phyloP scores from a whole-genome alignment of 2,888 invertebrate species.

The Drosophila conformis region DNA sequence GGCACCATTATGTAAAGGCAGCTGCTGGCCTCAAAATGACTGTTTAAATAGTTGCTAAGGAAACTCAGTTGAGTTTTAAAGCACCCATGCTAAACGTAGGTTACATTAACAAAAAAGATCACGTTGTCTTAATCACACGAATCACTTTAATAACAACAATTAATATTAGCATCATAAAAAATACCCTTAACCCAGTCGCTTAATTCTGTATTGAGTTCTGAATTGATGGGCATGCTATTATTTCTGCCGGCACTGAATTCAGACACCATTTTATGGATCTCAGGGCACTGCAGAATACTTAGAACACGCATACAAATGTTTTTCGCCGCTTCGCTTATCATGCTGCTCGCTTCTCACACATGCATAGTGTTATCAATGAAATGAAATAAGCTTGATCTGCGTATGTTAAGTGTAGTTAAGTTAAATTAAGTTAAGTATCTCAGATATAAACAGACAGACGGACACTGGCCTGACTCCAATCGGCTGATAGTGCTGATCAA shows the following conservation, averaged over 20 bases:
- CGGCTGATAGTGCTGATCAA: background rate
- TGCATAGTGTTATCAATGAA: background rate
- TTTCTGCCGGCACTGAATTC: background rate
- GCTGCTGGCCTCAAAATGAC: conserved; percentile 45
- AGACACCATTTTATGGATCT: background rate
- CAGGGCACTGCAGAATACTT: background rate
- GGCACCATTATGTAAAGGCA: conserved; percentile 22
- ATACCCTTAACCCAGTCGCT: background rate
- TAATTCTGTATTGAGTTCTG: background rate
- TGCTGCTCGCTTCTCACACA: background rate
- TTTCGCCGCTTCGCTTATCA: background rate
- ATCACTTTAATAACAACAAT: background rate
- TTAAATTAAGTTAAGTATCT: background rate
- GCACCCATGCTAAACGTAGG: background rate
- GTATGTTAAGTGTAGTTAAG: too few species aligned
- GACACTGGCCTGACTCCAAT: background rate
- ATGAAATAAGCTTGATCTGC: background rate
- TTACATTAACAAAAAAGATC: background rate
- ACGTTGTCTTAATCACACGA: background rate
- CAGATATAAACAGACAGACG: background rate
- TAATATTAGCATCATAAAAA: background rate
- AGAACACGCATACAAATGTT: background rate
- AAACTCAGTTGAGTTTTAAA: conserved; percentile 21
- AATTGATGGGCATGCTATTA: background rate
- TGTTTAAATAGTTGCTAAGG: conserved; percentile 51